Conservation (phyloP, 2,113 vertebrate genomes). For the Megaptera novaeangliae region DNA sequence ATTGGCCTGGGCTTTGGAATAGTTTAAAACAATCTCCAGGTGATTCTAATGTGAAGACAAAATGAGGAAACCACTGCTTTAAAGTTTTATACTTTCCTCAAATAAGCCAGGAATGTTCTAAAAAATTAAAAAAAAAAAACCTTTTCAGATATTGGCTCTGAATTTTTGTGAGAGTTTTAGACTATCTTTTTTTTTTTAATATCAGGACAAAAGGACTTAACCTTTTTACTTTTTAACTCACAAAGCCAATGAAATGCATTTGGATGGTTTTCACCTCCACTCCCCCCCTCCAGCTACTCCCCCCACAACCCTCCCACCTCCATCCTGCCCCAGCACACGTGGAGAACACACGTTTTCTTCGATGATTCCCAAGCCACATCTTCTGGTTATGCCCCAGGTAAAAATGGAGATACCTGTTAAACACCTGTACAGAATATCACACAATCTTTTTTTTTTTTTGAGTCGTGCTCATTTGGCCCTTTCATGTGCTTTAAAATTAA, state of each 20-base stretch:
- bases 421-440: neutral
- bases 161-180: neutral
- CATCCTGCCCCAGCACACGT: neutral
- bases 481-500: neutral
- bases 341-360: neutral
- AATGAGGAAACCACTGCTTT: neutral
- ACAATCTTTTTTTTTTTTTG: neutral
- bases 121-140: neutral
- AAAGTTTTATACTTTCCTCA: neutral
- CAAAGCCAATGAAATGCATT: neutral
- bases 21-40: neutral
- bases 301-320: too few relatives aligned
- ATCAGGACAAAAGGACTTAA: neutral
- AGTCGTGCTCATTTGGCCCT: neutral
- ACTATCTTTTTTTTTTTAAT: neutral
- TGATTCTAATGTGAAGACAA: neutral
- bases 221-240: neutral
- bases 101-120: neutral
- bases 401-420: neutral
- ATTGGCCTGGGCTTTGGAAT: neutral
- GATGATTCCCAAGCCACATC: neutral
- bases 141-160: neutral
- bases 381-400: neutral
- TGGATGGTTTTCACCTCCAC: neutral
- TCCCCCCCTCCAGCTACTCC: fast-evolving